These are phyloP conservation scores for Drosophila ercepeae DNA, from an alignment of 1,140 invertebrate genomes.

Conservation along the genomic window DNA sequence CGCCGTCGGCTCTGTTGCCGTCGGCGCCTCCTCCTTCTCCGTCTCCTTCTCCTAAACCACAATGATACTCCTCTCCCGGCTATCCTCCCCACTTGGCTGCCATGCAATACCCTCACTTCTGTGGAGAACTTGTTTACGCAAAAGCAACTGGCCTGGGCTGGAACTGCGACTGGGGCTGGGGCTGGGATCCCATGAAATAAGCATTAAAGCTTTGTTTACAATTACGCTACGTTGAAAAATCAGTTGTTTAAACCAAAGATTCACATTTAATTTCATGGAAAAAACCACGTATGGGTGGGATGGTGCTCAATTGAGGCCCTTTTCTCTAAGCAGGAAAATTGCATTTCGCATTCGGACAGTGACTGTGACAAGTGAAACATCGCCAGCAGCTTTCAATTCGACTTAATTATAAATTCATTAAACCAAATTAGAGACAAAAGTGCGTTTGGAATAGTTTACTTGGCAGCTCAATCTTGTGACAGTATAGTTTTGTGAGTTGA, in stretches of 20 bases:
- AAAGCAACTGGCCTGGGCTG: background rate
- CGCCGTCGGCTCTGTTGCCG: background rate
- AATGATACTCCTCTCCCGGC: slow-evolving; percentile 1
- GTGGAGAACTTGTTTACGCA: slow-evolving; percentile 7
- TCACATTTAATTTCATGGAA: background rate
- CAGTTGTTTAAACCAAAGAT: background rate
- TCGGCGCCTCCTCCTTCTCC: background rate
- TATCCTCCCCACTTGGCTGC: background rate
- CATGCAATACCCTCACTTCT: slow-evolving; percentile 29
- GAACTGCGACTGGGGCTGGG: background rate
- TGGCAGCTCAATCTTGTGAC: background rate
- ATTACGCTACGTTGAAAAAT: background rate
- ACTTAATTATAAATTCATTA: background rate
- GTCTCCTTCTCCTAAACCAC: background rate
- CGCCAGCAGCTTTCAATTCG: background rate
- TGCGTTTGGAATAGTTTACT: background rate
- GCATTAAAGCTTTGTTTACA: background rate
- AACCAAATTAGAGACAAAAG: too few species aligned
- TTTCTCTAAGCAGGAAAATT: background rate
- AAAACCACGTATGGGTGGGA: background rate
- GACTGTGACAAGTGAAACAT: background rate
- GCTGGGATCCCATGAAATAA: background rate
- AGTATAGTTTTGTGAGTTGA: too few species aligned
- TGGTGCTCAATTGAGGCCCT: background rate
- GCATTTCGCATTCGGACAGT: background rate